Evolutionary conservation across 1,140 invertebrate genomes (phyloP), one percentile per base, ranked within the genome.

Genomic region (Ptiloglossa arizonensis): DNA sequence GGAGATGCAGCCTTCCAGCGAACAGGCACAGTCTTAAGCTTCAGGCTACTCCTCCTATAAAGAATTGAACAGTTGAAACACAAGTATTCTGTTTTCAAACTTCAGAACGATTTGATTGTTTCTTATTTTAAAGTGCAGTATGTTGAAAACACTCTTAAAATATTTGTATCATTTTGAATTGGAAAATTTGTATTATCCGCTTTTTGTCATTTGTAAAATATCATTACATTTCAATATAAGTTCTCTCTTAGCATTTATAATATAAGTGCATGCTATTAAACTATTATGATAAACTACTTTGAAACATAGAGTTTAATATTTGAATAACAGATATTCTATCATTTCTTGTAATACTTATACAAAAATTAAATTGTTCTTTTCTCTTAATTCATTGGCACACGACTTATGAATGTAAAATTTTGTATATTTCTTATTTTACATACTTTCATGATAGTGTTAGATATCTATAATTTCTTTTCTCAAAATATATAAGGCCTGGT

Each of bases 1-100:
- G 90, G 90, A 91, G 89, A 89, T 80, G 75, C 88, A 87, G 89
- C 90, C 89, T 90, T 87, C 90, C 90, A 90, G 90, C 89, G 82
- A 90, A 91, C 87, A 90, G 86, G 88, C 90, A 90, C 85, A 90
- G 89, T 90, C 90, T 90, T 91, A 89, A 91, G 88, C 89, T 90
- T 90, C 86, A 87, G 90, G 89, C 90, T 89, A 88, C 87, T 90
- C 88, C 89, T 90, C 87, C 83, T 79, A 80, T 80, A 87, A 81
- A 82, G 60, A 83, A 77, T 83, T 80, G 66, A 74, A 85, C 57
- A 71, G 60, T 82, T 79, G n/a, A 74, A 83, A 78, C 60, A 82
- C 62, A 80, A 86, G 62, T 71, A 86, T 86, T 83, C 50, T 76
- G 77, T 87, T 87, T 86, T 87, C 83, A 86, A 86, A 86, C 74